phyloP scores from a whole-genome alignment of 2,888 invertebrate species.

The Xylota sylvarum region DNA sequence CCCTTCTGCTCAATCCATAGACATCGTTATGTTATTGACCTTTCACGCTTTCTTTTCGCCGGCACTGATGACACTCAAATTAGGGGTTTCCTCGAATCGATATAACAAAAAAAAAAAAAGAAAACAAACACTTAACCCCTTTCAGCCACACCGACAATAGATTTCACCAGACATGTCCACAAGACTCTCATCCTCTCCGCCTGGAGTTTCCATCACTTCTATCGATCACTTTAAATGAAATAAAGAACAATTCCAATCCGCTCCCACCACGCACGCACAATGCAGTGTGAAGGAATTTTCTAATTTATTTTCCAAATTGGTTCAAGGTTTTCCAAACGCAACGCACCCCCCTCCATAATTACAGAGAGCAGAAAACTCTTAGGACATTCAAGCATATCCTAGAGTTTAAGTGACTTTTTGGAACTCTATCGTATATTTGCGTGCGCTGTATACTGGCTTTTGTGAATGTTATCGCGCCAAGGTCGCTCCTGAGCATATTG shows the following conservation, averaged over 20 bases:
- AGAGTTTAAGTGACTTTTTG: slow-evolving; percentile 38
- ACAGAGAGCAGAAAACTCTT: not conserved
- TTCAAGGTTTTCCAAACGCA: slow-evolving; percentile 81
- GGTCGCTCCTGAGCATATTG: slow-evolving; percentile 53
- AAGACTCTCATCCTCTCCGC: not conserved
- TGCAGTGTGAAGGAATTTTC: slow-evolving; percentile 82
- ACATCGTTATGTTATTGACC: slow-evolving; percentile 32
- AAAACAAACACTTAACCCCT: slow-evolving; percentile 40
- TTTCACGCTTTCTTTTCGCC: slow-evolving; percentile 27
- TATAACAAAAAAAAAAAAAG: not conserved
- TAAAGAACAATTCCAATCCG: slow-evolving; percentile 29
- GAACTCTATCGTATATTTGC: slow-evolving; percentile 31
- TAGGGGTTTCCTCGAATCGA: slow-evolving; percentile 33
- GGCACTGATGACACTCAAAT: slow-evolving; percentile 13
- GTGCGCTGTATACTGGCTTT: slow-evolving; percentile 26
- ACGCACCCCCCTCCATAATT: not conserved
- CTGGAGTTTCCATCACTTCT: slow-evolving; percentile 55
- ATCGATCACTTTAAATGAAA: slow-evolving; percentile 64
- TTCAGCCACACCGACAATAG: slow-evolving; percentile 12
- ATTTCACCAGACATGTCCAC: slow-evolving; percentile 34
- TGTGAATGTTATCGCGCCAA: slow-evolving; percentile 54
- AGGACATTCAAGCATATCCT: slow-evolving; percentile 23
- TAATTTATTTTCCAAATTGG: slow-evolving; percentile 84
- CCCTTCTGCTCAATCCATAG: not conserved
- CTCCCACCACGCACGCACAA: slow-evolving; percentile 32